A percentile compares a stretch with the other conserved stretches of the same genome.
These are phyloP conservation scores for Oncorhynchus kisutch DNA, from an alignment of 2,113 vertebrate species.

Conservation along the genomic window DNA sequence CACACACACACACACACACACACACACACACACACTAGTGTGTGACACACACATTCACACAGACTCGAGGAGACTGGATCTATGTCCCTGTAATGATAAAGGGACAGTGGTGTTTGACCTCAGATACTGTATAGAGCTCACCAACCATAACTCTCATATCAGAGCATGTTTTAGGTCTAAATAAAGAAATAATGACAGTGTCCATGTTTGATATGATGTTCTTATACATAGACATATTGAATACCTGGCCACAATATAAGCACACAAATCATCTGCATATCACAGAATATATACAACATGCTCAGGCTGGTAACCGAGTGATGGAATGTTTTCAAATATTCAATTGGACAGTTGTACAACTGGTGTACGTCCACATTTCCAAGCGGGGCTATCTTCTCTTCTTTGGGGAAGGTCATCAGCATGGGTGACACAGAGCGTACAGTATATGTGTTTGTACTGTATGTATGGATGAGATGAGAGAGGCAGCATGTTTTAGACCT, in stretches of 20 bases:
- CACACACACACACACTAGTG: neutral
- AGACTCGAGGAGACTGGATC: neutral
- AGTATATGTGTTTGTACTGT: neutral
- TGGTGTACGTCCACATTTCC: neutral
- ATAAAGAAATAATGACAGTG: neutral
- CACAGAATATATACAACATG: neutral
- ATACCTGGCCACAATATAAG: neutral
- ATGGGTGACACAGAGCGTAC: neutral
- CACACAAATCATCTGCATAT: neutral
- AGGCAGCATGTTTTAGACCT: conserved; percentile 30
- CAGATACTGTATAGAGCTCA: neutral
- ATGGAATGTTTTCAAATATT: conserved; percentile 6
- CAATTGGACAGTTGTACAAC: neutral
- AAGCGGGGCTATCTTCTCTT: neutral
- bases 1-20: neutral
- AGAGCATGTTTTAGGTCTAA: neutral
- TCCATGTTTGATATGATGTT: neutral
- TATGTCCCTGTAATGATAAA: neutral
- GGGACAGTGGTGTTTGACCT: neutral
- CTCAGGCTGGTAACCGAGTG: neutral
- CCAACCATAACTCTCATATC: neutral
- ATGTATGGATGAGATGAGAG: conserved; percentile 18
- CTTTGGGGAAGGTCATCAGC: neutral
- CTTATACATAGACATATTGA: too few relatives aligned
- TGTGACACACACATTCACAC: neutral